Percentiles rank a stretch among this genome's conserved stretches.
These are phyloP conservation scores for Channallabes apus DNA, from an alignment of 2,797 vertebrate genomes.

Conservation along the genomic window DNA sequence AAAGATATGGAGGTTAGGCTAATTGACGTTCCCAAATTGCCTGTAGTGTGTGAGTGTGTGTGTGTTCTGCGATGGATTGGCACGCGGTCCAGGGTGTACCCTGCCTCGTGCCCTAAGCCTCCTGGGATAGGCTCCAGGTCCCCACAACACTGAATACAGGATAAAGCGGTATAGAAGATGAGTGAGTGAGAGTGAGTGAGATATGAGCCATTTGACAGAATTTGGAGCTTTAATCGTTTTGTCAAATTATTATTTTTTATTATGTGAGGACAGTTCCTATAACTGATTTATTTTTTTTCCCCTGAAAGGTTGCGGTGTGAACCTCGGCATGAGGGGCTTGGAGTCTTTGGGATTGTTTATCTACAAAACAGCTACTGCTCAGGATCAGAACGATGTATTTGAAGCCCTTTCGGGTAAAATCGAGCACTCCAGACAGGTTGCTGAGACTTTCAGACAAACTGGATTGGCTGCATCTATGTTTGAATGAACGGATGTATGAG, in stretches of 20 bases:
- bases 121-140: too few species aligned
- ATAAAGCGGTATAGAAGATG: too few species aligned
- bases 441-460: slow-evolving; percentile 76
- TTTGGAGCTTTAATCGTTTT: neutral
- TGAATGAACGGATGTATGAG: slow-evolving; percentile 60
- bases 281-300: slow-evolving; percentile 3
- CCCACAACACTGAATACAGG: too few species aligned
- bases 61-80: too few species aligned
- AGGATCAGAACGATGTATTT: slow-evolving; percentile 77
- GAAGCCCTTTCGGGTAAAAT: slow-evolving; percentile 78
- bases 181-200: too few species aligned
- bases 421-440: slow-evolving; percentile 75
- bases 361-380: slow-evolving; percentile 75
- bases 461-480: slow-evolving; percentile 73
- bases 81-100: too few species aligned
- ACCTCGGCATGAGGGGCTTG: slow-evolving; percentile 76
- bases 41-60: too few species aligned
- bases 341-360: slow-evolving; percentile 79
- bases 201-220: too few species aligned
- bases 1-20: too few species aligned
- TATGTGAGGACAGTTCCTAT: neutral
- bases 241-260: neutral
- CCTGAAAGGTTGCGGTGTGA: slow-evolving; percentile 76
- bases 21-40: too few species aligned
- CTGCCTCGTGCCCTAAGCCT: too few species aligned